Percentiles rank a stretch among this genome's conserved stretches.
These are phyloP conservation scores for Bathynomus jamesi DNA, from an alignment of 1,140 invertebrate species.

Conservation along the genomic window DNA sequence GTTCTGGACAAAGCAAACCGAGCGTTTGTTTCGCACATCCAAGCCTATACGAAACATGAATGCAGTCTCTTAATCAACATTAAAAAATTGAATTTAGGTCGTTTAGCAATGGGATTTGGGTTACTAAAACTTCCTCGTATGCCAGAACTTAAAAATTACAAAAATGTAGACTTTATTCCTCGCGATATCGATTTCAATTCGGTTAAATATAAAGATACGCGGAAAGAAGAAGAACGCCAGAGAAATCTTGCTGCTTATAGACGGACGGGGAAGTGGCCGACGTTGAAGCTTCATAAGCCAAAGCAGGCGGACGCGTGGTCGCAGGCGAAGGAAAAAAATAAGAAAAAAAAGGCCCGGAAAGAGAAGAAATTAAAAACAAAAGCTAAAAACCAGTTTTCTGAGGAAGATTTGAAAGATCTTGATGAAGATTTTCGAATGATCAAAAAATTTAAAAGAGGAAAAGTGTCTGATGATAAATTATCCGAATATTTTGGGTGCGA, in stretches of 20 bases:
- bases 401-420: conserved; percentile 44
- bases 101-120: conserved; percentile 79
- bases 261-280: conserved; percentile 69
- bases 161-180: conserved; percentile 57
- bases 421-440: conserved; percentile 66
- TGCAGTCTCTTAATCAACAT: conserved; percentile 79
- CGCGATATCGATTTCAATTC: conserved; percentile 62
- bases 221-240: conserved; percentile 57
- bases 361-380: conserved; percentile 50
- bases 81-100: conserved; percentile 81
- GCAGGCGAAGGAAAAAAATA: conserved; percentile 63
- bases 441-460: conserved; percentile 82
- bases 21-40: conserved; percentile 92
- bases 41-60: conserved; percentile 92
- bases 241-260: conserved; percentile 62
- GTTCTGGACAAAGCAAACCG: conserved; percentile 79
- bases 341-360: conserved; percentile 55
- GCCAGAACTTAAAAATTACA: conserved; percentile 77
- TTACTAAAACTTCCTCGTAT: conserved; percentile 83
- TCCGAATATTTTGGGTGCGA: conserved; percentile 28
- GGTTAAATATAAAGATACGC: conserved; percentile 56
- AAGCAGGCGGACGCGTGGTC: conserved; percentile 67
- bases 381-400: conserved; percentile 45
- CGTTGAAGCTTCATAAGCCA: conserved; percentile 52
- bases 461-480: conserved; percentile 46